These are phyloP conservation scores for Nemoura dubitans DNA, from an alignment of 2,888 invertebrate genomes.

Conservation along the genomic window DNA sequence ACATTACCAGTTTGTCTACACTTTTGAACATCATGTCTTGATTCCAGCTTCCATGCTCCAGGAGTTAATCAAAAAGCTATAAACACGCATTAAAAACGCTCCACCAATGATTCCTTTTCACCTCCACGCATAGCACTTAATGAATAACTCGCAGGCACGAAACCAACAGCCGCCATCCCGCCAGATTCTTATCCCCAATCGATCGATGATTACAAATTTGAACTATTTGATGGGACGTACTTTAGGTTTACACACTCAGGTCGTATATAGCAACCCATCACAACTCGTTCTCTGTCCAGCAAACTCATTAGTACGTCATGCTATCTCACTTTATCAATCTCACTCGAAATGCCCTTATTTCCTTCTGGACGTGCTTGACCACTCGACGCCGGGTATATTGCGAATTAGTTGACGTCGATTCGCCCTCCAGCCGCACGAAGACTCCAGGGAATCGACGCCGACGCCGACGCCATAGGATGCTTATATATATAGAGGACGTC, in stretches of 20 bases:
- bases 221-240: slow-evolving; percentile 2
- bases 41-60: no score
- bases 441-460: not conserved
- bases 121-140: not conserved
- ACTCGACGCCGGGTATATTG: slow-evolving; percentile 26
- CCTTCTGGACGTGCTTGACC: slow-evolving; percentile 30
- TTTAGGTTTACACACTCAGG: not conserved
- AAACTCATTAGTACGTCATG: slow-evolving; percentile 26
- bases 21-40: no score
- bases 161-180: not conserved
- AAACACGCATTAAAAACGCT: not conserved
- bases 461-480: not conserved
- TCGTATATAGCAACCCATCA: not conserved
- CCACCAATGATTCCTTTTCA: not conserved
- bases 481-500: not conserved
- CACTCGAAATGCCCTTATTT: slow-evolving; percentile 32
- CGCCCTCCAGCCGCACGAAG: not conserved
- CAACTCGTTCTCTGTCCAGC: not conserved
- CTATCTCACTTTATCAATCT: slow-evolving; percentile 38
- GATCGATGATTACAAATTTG: not conserved
- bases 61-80: not conserved
- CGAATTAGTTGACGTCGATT: slow-evolving; percentile 19
- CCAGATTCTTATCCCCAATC: not conserved
- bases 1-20: no score
- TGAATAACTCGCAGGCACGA: not conserved